Base-by-base conservation (phyloP, 2,113 vertebrate genomes). In the Melanocharis versteri region DNA sequence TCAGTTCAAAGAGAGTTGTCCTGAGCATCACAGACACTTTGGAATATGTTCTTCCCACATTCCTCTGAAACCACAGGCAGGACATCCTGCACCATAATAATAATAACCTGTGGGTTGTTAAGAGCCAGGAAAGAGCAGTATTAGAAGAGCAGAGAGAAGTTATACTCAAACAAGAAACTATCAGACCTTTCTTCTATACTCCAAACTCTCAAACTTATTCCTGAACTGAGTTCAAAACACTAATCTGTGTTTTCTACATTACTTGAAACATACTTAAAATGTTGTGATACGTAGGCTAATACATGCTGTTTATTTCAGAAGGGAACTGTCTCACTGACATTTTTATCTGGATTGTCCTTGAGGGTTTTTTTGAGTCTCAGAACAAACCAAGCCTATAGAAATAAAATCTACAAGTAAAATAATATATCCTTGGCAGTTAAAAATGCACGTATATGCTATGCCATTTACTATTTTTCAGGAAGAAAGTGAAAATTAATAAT, bases 1-100 rank as follows among this genome's bases (percentile, higher is more conserved):
- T 88, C 23, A 64, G 57, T 81, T 93, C 76, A 89, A 89, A 93
- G 76, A 42, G 86, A 66, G 68, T 92, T 90, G 68, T 90, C 57
- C 88, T 89, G 33, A 84, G 33, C 60, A 85, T 93, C 84, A 91
- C 81, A 89, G 72, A 75, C 64, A 81, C 18, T 1, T 92, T 89
- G 51, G 72, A 70, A 45, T 65, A 93, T 48, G 47, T 89, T 73
- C 80, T 77, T 92, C 56, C 64, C 61, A 78, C 76, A 64, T 94
- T 92, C 72, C 60, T 78, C n/a, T 86, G 75, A 92, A 96, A 82
- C 69, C 84, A 85, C 62, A 45, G 78, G 57, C 77, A 93, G 62
- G 78, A 78, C 65, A 65, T 89, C 68, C 83, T 90, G 79, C 27
- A 57, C 5, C 9, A 20, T 42, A 76, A 64, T 37, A 53, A 70